Evolutionary conservation across 1,140 invertebrate genomes (phyloP).

Genomic region (Muscidifurax raptorellus): DNA sequence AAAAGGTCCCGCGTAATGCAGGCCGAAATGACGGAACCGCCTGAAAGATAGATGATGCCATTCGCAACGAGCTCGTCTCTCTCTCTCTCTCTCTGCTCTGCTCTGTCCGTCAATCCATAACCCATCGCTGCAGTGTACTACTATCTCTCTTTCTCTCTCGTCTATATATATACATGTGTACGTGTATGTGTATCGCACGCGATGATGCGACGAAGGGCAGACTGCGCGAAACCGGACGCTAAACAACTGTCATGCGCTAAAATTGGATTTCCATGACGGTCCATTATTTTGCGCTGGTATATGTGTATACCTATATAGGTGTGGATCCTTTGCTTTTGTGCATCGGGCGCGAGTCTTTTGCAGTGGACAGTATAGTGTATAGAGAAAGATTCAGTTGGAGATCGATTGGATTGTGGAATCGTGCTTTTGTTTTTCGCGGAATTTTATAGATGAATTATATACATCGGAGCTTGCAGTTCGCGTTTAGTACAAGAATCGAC

Average conservation of each 20-base stretch:
- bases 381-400: too few species aligned
- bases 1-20: conserved; percentile 46
- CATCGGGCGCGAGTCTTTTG: too few species aligned
- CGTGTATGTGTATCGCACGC: neutral
- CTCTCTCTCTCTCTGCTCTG: too few species aligned
- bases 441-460: too few species aligned
- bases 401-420: too few species aligned
- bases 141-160: neutral
- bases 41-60: conserved; percentile 71
- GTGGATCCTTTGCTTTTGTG: neutral
- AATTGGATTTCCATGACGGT: conserved; percentile 53
- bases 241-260: conserved; percentile 54
- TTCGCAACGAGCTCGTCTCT: conserved; percentile 56
- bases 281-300: conserved; percentile 44
- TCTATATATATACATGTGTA: neutral
- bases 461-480: too few species aligned
- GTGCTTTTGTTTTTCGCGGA: too few species aligned
- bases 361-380: too few species aligned
- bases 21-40: conserved; percentile 63
- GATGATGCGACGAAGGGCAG: conserved; percentile 17
- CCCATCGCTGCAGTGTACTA: conserved; percentile 51
- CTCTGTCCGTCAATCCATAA: conserved; percentile 66
- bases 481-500: too few species aligned
- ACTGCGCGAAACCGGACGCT: conserved; percentile 27
- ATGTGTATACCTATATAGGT: neutral